Base-by-base conservation (phyloP, 2,113 vertebrate genomes). In the Charina bottae region DNA sequence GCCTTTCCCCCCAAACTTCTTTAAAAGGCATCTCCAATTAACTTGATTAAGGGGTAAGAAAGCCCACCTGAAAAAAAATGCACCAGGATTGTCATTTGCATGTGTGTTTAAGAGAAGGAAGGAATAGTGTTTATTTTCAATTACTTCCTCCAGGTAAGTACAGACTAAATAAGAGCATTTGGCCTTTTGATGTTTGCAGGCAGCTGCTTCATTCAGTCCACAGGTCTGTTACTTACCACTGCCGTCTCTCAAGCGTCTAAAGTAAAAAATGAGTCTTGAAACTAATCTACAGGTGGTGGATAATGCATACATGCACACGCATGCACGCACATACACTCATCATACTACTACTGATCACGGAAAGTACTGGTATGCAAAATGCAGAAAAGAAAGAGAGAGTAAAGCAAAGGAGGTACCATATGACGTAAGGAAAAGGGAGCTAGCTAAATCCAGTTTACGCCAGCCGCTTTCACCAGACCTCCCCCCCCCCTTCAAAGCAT, bases 281-380 rank as follows among this genome's bases (percentile, higher is more conserved):
- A 37, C 6, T 8, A 33, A 19, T 9, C 37, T 21, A 37, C 15
- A 21, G 37, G 37, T 37, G 68, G 68, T 37, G 2, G 2, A 19
- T 37, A 37, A 78, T 37, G 68, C 68, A 37, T 6, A 0, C 1
- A 0, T 1, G 1, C 26, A 2, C 62, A 2, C 13, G 0, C 26
- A n/a, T n/a, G n/a, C n/a, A n/a, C n/a, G n/a, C n/a, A n/a, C n/a
- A n/a, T n/a, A 28, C 62, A 12, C 62, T 1, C 26, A 15, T 1
- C 3, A 28, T 10, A n/a, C 62, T 68, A 37, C 19, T 78, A 6
- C 33, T 37, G n/a, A 3, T 37, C 17, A 8, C 6, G 33, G 19
- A 72, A 72, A 17, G 6, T 15, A 78, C 1, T 0, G 6, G n/a
- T 19, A 8, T 37, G 68, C n/a, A 37, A 19, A 72, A 72, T 2